Percentiles rank a stretch among this genome's conserved stretches.
These are phyloP conservation scores for Malthinus flaveolus DNA, from an alignment of 2,888 invertebrate species.

Conservation along the genomic window DNA sequence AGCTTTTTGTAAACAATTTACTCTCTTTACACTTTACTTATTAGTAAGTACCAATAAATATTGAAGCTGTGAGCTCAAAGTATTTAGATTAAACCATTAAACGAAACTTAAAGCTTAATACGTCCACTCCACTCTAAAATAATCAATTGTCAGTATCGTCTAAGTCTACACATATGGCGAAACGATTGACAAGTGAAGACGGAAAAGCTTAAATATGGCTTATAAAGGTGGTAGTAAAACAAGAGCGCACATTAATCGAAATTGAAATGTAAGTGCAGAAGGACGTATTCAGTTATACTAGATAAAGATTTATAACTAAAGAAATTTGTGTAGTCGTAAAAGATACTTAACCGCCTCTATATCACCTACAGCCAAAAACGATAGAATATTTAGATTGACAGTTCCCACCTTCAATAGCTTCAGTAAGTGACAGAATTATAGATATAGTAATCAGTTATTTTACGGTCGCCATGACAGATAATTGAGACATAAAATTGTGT, in stretches of 20 bases:
- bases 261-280: neutral
- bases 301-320: slow-evolving; percentile 15
- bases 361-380: slow-evolving; percentile 24
- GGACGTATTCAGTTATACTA: no score
- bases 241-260: no score
- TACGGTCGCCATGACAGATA: slow-evolving; percentile 35
- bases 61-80: no score
- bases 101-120: no score
- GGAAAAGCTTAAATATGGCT: neutral
- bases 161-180: no score
- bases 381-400: slow-evolving; percentile 28
- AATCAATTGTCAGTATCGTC: no score
- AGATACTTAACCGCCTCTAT: slow-evolving; percentile 3
- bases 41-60: no score
- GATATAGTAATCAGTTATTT: slow-evolving; percentile 35
- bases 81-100: no score
- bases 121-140: no score
- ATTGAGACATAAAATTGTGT: slow-evolving; percentile 47
- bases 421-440: slow-evolving; percentile 30
- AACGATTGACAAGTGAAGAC: neutral
- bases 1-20: no score
- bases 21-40: no score
- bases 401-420: slow-evolving; percentile 27
- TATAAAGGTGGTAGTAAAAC: no score
- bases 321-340: slow-evolving; percentile 18